Base-by-base conservation (phyloP, 2,113 vertebrate species). In the Aptenodytes forsteri region DNA sequence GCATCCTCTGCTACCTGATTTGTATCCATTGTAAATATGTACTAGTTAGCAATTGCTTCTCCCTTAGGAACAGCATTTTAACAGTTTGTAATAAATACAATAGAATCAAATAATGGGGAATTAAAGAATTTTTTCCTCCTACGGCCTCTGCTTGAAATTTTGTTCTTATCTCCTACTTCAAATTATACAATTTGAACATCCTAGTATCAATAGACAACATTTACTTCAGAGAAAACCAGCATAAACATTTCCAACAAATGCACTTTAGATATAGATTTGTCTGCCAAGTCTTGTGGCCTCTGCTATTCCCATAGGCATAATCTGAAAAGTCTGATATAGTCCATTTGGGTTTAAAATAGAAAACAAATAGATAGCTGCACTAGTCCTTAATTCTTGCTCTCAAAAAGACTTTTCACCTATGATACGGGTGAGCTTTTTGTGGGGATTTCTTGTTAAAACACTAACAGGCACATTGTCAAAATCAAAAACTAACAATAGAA, bases 341-440 rank as follows among this genome's bases (percentile, higher is more conserved):
- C 16, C 26, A 49, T 58, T 78, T 72, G 38, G 7, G 13, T 61
- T 88, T 76, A 61, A 88, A 72, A 88, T 12, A 58, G 47, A 44
- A 87, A 71, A 29, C 21, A 65, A 78, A 3, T 3, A 38, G 11
- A 70, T 15, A 82, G 18, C 46, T 83, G 11, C 7, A 52, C 7
- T n/a, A 27, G 16, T 42, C 66, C 13, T 71, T 73, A 67, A 77
- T 58, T 71, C 25, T 36, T 80, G 10, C 14, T 62, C 58, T 58
- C 11, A 40, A 10, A 76, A 72, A 81, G 21, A 5, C 25, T 49
- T 65, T 86, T 73, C 7, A 34, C 10, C 23, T 36, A 20, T 23
- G 9, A 16, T 16, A 71, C 0, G 0, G 7, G 22, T 30, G 36
- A 88, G 8, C 5, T 77, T 84, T 83, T 77, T 59, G 34, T 26